These are phyloP conservation scores for Cossypha heuglini DNA, from an alignment of 2,797 vertebrate species.

Conservation along the genomic window DNA sequence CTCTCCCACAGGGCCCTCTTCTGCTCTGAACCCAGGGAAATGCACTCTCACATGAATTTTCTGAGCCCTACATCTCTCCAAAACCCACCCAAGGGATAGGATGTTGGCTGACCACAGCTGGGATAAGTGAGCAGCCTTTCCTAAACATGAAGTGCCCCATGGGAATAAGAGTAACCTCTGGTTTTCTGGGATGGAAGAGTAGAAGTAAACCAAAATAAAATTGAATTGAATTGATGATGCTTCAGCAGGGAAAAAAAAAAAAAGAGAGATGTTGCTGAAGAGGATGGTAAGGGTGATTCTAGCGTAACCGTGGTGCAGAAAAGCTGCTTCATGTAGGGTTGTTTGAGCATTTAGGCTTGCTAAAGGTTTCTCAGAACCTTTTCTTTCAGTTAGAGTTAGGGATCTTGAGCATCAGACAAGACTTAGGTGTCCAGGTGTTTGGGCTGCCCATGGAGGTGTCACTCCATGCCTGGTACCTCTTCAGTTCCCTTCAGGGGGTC, in stretches of 20 bases:
- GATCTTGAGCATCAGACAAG: not conserved
- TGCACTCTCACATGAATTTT: not conserved
- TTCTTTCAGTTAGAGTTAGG: not conserved
- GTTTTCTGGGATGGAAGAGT: not conserved
- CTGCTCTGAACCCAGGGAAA: not conserved
- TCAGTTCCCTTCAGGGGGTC: rapidly evolving
- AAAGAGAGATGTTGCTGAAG: not conserved
- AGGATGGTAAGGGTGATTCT: not conserved
- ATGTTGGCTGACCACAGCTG: not conserved
- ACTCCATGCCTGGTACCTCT: not conserved
- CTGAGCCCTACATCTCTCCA: not conserved
- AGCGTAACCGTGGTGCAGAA: not conserved
- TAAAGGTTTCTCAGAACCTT: not conserved
- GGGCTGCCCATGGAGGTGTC: rapidly evolving
- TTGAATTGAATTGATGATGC: not conserved
- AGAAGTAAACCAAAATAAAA: not conserved
- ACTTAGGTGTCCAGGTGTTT: not conserved
- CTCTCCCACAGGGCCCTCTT: not conserved
- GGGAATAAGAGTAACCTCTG: not conserved
- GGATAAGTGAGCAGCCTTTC: not conserved
- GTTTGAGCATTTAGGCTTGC: not conserved
- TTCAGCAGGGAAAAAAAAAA: not conserved
- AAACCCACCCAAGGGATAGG: not conserved
- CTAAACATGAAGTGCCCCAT: rapidly evolving
- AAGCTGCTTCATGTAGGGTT: rapidly evolving